Evolutionary conservation across 1,140 invertebrate genomes (phyloP).

Genomic region (Marisa cornuarietis): DNA sequence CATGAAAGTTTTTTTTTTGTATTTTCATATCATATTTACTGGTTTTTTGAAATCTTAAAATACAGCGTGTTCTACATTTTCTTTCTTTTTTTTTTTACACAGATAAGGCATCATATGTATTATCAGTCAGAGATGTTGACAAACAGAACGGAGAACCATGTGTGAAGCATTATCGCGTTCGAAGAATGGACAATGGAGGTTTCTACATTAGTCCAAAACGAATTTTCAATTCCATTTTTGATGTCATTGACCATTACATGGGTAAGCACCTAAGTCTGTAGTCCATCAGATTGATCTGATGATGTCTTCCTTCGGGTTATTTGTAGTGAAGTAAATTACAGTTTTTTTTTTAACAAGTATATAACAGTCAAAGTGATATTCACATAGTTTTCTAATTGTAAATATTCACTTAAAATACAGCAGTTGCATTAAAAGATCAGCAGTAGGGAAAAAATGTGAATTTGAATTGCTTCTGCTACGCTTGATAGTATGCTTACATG

Average conservation of each 20-base stretch:
- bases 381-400: neutral
- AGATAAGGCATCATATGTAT: constrained; percentile 56
- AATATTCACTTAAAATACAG: neutral
- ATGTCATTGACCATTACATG: constrained; percentile 91
- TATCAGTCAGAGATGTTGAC: constrained; percentile 53
- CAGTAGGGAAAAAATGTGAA: too few relatives aligned
- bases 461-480: too few relatives aligned
- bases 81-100: constrained; percentile 25
- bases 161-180: constrained; percentile 98
- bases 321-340: too few relatives aligned
- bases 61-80: too few relatives aligned
- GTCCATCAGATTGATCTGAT: neutral
- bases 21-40: neutral
- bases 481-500: too few relatives aligned
- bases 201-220: constrained; percentile 74
- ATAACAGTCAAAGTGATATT: neutral
- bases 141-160: constrained; percentile 39
- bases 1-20: too few relatives aligned
- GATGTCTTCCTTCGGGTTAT: too few relatives aligned
- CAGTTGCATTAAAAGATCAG: too few relatives aligned
- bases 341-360: too few relatives aligned
- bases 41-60: too few relatives aligned
- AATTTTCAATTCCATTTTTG: constrained; percentile 88
- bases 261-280: constrained; percentile 70
- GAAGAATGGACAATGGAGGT: constrained; percentile 92